Percentiles rank a stretch among this genome's conserved stretches.
Conservation (phyloP, 2,888 invertebrate genomes). For the Rotaria macrura region DNA sequence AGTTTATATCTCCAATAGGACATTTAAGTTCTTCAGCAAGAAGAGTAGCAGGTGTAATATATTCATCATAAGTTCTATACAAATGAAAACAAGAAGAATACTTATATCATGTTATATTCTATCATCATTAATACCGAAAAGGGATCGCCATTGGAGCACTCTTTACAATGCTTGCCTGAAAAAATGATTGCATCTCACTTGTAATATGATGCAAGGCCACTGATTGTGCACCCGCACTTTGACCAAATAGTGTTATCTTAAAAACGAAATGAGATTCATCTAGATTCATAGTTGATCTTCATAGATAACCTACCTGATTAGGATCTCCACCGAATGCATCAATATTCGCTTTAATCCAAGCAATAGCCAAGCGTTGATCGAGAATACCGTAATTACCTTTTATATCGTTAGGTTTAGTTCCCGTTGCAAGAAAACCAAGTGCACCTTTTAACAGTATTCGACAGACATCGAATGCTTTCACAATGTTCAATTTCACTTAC, state of each 20-base stretch:
- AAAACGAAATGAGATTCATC: background rate
- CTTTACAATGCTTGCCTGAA: background rate
- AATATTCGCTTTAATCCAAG: slow-evolving; percentile 21
- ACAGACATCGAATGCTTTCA: background rate
- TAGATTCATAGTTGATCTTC: background rate
- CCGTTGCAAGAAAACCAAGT: slow-evolving; percentile 18
- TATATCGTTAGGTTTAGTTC: background rate
- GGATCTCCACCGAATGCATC: slow-evolving; percentile 17
- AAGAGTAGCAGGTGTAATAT: background rate
- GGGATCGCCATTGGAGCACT: slow-evolving; percentile 20
- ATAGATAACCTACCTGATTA: background rate
- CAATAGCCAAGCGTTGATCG: slow-evolving; percentile 22
- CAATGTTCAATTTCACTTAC: slow-evolving; percentile 36
- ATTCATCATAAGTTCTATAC: slow-evolving; percentile 1
- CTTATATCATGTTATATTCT: background rate
- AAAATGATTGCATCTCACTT: background rate
- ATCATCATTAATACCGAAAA: background rate
- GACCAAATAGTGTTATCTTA: slow-evolving; percentile 35
- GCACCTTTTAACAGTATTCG: background rate
- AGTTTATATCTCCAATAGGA: background rate
- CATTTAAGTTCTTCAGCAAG: background rate
- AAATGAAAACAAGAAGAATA: background rate
- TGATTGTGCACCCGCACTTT: slow-evolving; percentile 27
- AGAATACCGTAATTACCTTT: slow-evolving; percentile 21
- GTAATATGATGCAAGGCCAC: background rate